These are phyloP conservation scores for Amiota mariae DNA, from an alignment of 2,888 invertebrate species.

Conservation along the genomic window DNA sequence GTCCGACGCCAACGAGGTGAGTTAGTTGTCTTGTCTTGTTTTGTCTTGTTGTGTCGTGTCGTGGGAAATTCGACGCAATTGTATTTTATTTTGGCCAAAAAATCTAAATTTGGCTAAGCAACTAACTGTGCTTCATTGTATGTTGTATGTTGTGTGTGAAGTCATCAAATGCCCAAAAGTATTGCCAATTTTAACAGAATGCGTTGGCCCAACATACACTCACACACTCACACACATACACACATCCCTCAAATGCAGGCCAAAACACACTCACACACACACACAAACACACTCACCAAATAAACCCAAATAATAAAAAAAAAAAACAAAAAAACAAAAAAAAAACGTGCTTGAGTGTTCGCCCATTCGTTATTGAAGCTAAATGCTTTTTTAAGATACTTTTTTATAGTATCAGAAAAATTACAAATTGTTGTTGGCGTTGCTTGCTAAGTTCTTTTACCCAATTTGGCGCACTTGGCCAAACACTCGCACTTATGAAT, in stretches of 20 bases:
- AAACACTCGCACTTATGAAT: conserved; percentile 44
- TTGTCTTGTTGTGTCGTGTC: conserved; percentile 14
- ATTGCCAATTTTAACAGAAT: conserved; percentile 46
- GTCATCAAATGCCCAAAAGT: conserved; percentile 51
- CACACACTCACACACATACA: not conserved
- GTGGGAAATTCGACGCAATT: conserved; percentile 58
- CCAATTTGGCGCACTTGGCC: conserved; percentile 18
- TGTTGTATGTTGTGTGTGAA: conserved; percentile 47
- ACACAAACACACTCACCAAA: too few species aligned
- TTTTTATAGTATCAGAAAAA: not conserved
- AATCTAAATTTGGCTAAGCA: conserved; percentile 12
- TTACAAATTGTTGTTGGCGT: conserved; percentile 16
- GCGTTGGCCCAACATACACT: conserved; percentile 16
- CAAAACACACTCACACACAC: too few species aligned
- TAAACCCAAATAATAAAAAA: too few species aligned
- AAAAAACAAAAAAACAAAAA: not conserved
- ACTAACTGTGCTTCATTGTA: not conserved
- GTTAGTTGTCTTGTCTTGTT: too few species aligned
- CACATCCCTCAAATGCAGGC: too few species aligned
- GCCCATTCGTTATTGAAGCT: not conserved
- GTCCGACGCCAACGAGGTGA: conserved; percentile 22
- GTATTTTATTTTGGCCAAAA: not conserved
- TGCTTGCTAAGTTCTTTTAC: conserved; percentile 44
- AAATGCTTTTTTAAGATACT: conserved; percentile 21
- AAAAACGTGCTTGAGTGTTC: not conserved